Conservation (phyloP, 2,888 invertebrate species). For the Meteorus colon region DNA sequence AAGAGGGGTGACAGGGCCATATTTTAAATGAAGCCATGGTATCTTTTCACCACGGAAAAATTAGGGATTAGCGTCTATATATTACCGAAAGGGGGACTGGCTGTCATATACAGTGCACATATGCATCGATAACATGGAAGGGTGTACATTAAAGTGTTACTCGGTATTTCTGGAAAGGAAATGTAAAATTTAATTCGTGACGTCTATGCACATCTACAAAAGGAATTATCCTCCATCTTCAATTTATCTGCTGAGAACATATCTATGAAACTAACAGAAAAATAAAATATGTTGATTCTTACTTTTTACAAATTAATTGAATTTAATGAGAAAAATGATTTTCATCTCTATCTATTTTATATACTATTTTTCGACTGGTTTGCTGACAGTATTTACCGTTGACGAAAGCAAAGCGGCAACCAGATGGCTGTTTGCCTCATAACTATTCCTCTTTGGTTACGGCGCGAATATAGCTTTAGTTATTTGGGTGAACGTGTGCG, state of each 20-base stretch:
- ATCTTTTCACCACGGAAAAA: background rate
- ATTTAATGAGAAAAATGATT: too few relatives aligned
- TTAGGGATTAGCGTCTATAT: background rate
- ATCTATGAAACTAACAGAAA: too few relatives aligned
- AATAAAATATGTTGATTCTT: too few relatives aligned
- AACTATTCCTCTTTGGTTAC: background rate
- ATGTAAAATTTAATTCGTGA: background rate
- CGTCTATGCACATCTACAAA: background rate
- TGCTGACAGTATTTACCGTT: background rate
- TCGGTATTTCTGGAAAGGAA: background rate
- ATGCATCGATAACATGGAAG: background rate
- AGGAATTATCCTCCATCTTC: background rate
- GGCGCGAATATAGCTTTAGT: constrained; percentile 58
- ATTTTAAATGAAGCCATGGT: constrained; percentile 1
- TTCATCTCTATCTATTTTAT: background rate
- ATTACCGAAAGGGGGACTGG: background rate
- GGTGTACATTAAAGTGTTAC: background rate
- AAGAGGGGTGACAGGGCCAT: background rate
- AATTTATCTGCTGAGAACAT: background rate
- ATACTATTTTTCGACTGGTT: background rate
- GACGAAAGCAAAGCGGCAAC: constrained; percentile 1
- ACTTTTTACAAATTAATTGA: too few relatives aligned
- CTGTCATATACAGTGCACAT: background rate
- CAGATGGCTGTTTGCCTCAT: background rate
- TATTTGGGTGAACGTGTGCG: constrained; percentile 59